A percentile compares a stretch with the other conserved stretches of the same genome.
Evolutionary conservation across 2,797 vertebrate species (phyloP).

Genomic region (Galaxias olidus): DNA sequence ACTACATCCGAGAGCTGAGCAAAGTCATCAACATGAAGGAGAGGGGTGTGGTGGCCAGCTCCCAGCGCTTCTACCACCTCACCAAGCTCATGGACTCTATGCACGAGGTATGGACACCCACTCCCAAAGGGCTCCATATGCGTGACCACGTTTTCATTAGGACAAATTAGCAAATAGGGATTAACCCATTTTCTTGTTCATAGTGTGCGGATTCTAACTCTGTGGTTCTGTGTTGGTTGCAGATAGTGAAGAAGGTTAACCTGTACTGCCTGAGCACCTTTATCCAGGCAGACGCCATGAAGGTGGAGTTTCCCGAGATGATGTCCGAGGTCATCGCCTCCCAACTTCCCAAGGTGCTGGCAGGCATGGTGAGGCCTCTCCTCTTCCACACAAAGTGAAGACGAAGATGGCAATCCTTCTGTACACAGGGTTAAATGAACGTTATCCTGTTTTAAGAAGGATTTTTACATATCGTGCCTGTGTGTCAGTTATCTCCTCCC

Average conservation of each 20-base stretch:
- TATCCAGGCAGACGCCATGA: slow-evolving; percentile 93
- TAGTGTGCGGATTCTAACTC: too few relatives aligned
- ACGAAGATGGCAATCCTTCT: background rate
- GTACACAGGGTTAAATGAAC: too few relatives aligned
- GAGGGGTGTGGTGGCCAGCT: slow-evolving; percentile 86
- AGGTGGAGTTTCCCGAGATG: slow-evolving; percentile 98
- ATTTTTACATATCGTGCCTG: too few relatives aligned
- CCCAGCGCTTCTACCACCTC: slow-evolving; percentile 94
- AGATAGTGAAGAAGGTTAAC: slow-evolving; percentile 98
- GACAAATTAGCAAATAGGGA: too few relatives aligned
- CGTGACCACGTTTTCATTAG: too few relatives aligned
- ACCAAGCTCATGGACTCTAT: slow-evolving; percentile 95
- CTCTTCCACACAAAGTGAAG: slow-evolving; percentile 96
- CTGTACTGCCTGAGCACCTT: slow-evolving; percentile 96
- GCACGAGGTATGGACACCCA: slow-evolving; percentile 79
- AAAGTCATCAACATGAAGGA: slow-evolving; percentile 89
- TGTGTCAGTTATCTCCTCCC: too few relatives aligned
- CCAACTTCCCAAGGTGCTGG: slow-evolving; percentile 95
- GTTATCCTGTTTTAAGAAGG: too few relatives aligned
- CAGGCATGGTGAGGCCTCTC: slow-evolving; percentile 97
- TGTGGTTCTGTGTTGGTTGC: slow-evolving; percentile 45
- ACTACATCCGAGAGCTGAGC: slow-evolving; percentile 91
- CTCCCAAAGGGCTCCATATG: background rate
- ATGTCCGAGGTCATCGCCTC: slow-evolving; percentile 98
- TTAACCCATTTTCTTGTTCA: too few relatives aligned